Base-by-base conservation (phyloP, 2,113 vertebrate species). In the Cranoglanis bouderius region DNA sequence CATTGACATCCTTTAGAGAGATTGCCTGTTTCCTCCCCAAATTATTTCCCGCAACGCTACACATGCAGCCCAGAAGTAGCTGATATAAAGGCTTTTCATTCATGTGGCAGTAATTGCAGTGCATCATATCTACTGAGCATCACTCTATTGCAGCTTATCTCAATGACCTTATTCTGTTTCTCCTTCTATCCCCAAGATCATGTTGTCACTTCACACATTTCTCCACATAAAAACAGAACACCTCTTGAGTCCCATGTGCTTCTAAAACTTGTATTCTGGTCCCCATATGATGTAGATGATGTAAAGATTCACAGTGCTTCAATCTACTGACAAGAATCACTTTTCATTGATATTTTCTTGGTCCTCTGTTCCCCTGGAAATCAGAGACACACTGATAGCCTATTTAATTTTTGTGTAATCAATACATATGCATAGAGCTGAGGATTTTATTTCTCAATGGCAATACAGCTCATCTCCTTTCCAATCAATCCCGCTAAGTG, bases 121-220 rank as follows among this genome's bases (percentile, higher is more conserved):
- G 82, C 88, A 87, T 89, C 80, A 88, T 91, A 92, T 93, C 92
- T 92, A 77, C 86, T 35, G 81, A 84, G 65, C 86, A 51, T 86
- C 93, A 93, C 90, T 90, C 88, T 87, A 90, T 91, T 90, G 75
- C 85, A 88, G 88, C 89, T 94, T 94, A 93, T 94, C 94, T 92
- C 82, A 81, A 90, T 92, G 92, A 95, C 94, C 93, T 95, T 95
- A 93, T 89, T 82, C 40, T 83, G 80, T 46, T 91, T 89, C 88
- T 91, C 72, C 88, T 89, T 93, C 87, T 55, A 74, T 90, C 88
- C 72, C 88, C 3, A 0, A 74, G 72, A 82, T 40, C 40, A 55
- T 53, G 43, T 32, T 51, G 75, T 84, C 61, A 32, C 87, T 84
- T 49, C 38, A 51, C 83, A 77, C 88, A 67, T 84, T 55, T 46